Base-by-base conservation (phyloP, 2,113 vertebrate genomes). In the Zootoca vivipara region DNA sequence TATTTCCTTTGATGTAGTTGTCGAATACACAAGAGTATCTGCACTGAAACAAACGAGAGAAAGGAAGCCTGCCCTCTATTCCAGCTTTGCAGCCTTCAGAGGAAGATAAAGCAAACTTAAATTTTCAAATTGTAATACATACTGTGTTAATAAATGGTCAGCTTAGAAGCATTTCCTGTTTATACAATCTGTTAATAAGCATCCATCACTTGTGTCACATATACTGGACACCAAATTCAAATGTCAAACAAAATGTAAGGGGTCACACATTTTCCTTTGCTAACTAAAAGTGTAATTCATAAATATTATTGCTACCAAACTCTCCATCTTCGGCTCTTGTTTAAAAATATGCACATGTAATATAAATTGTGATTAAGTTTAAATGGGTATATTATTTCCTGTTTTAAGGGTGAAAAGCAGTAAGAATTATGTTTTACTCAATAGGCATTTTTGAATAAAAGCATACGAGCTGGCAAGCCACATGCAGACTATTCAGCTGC, bases 251-350 rank as follows among this genome's bases (percentile, higher is more conserved):
- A 97, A 97, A 97, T 95, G 96, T 97, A 97, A 97, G 96, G 97
- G 97, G 97, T 97, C 97, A 97, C 96, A 97, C 97, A 97, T 97
- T 97, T 96, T 97, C 96, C 95, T 97, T 96, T 97, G 96, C 97
- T 97, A 97, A 97, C 97, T 97, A 97, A 97, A 97, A 97, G 97
- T 97, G 96, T 96, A 96, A 97, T 97, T 97, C 97, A 97, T 97
- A 97, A 97, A 97, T 97, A 97, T 97, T 97, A 97, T 97, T 97
- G 96, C 96, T 96, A 97, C 96, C 97, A 97, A 97, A 96, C 96
- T 96, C 97, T 97, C 97, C 96, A 96, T 97, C 96, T 97, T 97
- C 97, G 96, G 95, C 96, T 94, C 95, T 97, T 97, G 97, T 97
- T 97, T 97, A 97, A 96, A 97, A 97, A 97, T 97, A 97, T 97